Percentiles rank a stretch among this genome's conserved stretches.
Evolutionary conservation across 2,888 invertebrate genomes (phyloP).

Genomic region (Dimorphilus gyrociliatus): DNA sequence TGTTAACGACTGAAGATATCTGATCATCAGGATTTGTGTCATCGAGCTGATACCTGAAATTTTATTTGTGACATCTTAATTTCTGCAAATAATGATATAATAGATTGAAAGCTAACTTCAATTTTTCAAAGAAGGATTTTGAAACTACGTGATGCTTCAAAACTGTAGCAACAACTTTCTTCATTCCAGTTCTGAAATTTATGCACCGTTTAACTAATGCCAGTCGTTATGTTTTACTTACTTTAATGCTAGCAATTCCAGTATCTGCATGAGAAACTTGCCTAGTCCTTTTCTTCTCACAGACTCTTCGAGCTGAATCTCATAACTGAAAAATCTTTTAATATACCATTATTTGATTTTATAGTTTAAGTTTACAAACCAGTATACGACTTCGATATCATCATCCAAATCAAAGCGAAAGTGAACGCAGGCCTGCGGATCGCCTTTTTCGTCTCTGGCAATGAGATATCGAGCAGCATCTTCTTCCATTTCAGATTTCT

Average conservation of each 20-base stretch:
- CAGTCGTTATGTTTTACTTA: slow-evolving; percentile 15
- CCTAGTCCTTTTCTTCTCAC: slow-evolving; percentile 64
- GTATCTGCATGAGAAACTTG: slow-evolving; percentile 57
- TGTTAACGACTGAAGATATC: no score
- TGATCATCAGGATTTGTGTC: no score
- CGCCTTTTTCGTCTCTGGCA: slow-evolving; percentile 31
- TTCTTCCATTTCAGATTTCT: slow-evolving; percentile 55
- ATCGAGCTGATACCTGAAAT: no score
- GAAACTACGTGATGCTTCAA: slow-evolving; percentile 60
- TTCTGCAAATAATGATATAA: no score
- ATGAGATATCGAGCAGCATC: slow-evolving; percentile 57
- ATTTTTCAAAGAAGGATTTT: slow-evolving; percentile 53
- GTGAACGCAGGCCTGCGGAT: slow-evolving; percentile 56
- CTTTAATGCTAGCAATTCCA: slow-evolving; percentile 54
- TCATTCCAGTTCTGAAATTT: slow-evolving; percentile 49
- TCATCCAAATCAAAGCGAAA: slow-evolving; percentile 68
- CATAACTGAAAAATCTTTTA: slow-evolving; percentile 50
- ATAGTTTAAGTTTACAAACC: slow-evolving; percentile 42
- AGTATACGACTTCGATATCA: slow-evolving; percentile 56
- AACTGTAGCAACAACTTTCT: slow-evolving; percentile 63
- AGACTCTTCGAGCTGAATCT: slow-evolving; percentile 58
- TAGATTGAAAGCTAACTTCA: no score
- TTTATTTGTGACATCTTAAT: no score
- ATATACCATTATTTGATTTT: not conserved
- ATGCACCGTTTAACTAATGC: not conserved